Evolutionary conservation across 2,113 vertebrate species (phyloP).

Genomic region (Emydocephalus ijimae): DNA sequence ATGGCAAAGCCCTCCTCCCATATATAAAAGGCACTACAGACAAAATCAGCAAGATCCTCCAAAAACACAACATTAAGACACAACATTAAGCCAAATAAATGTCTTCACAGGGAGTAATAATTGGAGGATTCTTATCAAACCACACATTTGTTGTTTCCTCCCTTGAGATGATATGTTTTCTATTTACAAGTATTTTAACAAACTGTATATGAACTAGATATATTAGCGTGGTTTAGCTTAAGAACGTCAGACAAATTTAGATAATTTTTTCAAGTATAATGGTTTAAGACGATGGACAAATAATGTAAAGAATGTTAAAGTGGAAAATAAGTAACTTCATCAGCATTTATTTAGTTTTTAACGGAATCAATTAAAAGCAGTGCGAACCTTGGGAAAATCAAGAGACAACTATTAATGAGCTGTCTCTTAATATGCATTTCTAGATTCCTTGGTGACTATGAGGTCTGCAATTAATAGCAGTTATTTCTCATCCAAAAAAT

Average conservation of each 20-base stretch:
- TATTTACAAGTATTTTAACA: constrained; percentile 45
- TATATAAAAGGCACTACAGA: too few relatives aligned
- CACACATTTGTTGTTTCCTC: constrained; percentile 39
- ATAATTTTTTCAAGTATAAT: neutral
- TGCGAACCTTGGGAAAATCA: neutral
- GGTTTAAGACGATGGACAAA: neutral
- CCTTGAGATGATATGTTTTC: constrained; percentile 55
- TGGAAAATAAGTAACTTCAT: neutral
- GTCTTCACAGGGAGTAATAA: constrained; percentile 2
- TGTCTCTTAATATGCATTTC: neutral
- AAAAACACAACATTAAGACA: too few relatives aligned
- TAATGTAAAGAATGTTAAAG: neutral
- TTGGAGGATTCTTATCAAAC: constrained; percentile 1
- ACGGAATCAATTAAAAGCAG: neutral
- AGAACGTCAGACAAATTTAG: constrained; percentile 12
- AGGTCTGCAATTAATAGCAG: constrained; percentile 48
- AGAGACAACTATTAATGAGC: neutral
- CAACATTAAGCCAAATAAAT: neutral
- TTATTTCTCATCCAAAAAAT: constrained; percentile 32
- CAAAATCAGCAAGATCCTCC: too few relatives aligned
- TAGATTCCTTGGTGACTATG: constrained; percentile 2
- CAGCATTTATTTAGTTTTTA: neutral
- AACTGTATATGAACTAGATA: constrained; percentile 47
- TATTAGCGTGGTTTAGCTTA: constrained; percentile 56
- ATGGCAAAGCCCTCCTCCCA: too few relatives aligned